phyloP scores from a whole-genome alignment of 1,140 invertebrate species.

The Coptotermes formosanus region DNA sequence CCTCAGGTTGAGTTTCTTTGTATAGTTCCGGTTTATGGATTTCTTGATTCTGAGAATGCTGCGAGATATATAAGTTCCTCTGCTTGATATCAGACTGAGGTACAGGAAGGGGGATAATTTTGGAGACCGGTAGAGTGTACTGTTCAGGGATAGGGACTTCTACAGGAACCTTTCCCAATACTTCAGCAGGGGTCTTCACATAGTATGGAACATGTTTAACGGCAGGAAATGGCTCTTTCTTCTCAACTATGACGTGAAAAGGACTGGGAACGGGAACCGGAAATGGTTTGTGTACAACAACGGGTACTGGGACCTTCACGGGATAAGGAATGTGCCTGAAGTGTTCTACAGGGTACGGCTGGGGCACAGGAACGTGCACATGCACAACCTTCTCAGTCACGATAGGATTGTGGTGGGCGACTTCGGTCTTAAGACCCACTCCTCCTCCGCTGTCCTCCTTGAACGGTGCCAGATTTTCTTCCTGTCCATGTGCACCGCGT shows the following conservation, averaged over 20 bases:
- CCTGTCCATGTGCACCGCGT: not conserved
- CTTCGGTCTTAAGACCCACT: not conserved
- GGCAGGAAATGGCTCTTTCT: constrained; percentile 47
- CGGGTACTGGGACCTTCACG: constrained; percentile 24
- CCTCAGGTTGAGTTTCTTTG: not conserved
- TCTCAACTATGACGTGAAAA: constrained; percentile 47
- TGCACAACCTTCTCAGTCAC: not conserved
- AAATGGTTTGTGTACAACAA: constrained; percentile 25
- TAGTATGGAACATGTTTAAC: constrained; percentile 43
- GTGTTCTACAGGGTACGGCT: constrained; percentile 39
- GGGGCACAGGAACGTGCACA: constrained; percentile 61
- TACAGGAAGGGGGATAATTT: constrained; percentile 55
- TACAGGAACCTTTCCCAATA: constrained; percentile 52
- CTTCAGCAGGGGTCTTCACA: constrained; percentile 54
- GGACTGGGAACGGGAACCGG: constrained; percentile 38
- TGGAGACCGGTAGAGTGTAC: constrained; percentile 64
- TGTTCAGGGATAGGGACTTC: constrained; percentile 53
- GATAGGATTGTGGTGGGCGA: not conserved
- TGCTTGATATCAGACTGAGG: constrained; percentile 67
- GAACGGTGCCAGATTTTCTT: too few species aligned
- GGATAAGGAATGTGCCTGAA: constrained; percentile 29
- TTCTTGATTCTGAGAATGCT: not conserved
- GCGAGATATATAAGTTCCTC: constrained; percentile 52
- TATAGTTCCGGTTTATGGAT: not conserved
- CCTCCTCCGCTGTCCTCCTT: too few species aligned